These are phyloP conservation scores for Ctena decussata DNA, from an alignment of 2,888 invertebrate genomes.

Conservation along the genomic window DNA sequence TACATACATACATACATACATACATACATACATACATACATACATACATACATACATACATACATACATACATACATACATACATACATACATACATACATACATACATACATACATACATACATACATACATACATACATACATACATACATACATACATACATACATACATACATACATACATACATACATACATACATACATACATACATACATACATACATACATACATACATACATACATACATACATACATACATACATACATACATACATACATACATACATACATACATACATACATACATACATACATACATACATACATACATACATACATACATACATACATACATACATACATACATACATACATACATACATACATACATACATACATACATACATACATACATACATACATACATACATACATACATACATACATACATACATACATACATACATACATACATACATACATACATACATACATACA, in stretches of 20 bases:
- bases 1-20: no score
- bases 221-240: constrained; percentile 15
- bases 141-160: constrained; percentile 6
- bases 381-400: constrained; percentile 15
- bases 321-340: constrained; percentile 28
- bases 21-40: no score
- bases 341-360: constrained; percentile 26
- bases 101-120: constrained; percentile 8
- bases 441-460: constrained; percentile 33
- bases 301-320: constrained; percentile 27
- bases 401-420: constrained; percentile 21
- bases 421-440: constrained; percentile 33
- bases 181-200: constrained; percentile 8
- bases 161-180: constrained; percentile 13
- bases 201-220: constrained; percentile 7
- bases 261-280: constrained; percentile 17
- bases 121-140: constrained; percentile 22
- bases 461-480: constrained; percentile 22
- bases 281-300: constrained; percentile 19
- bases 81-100: no score
- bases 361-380: constrained; percentile 33
- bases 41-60: no score
- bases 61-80: no score
- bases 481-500: constrained; percentile 15
- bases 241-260: constrained; percentile 24